A percentile compares a stretch with the other conserved stretches of the same genome.
Conservation (phyloP, 2,113 vertebrate genomes). For the Semicossyphus pulcher region DNA sequence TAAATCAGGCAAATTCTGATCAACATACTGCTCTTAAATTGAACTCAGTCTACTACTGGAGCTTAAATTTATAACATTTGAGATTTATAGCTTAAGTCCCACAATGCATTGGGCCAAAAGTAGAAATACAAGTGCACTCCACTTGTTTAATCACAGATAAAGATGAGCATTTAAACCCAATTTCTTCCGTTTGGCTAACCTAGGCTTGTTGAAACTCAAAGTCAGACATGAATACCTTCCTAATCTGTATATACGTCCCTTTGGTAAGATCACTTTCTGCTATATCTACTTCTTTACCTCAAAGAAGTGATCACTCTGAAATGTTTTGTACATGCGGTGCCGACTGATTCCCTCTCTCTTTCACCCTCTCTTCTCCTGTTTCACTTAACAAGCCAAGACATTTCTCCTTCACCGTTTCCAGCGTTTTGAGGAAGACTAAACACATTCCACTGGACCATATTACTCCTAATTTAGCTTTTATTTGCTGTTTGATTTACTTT, state of each 20-base stretch:
- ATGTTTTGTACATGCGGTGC: not conserved
- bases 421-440: constrained; percentile 36
- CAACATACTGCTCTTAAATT: not conserved
- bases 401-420: constrained; percentile 22
- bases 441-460: constrained; percentile 30
- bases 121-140: no score
- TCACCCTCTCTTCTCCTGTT: constrained; percentile 18
- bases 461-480: constrained; percentile 45
- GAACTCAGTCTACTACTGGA: not conserved
- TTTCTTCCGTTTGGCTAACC: no score
- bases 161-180: no score
- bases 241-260: no score
- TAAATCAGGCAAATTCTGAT: not conserved
- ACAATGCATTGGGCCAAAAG: not conserved
- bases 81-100: no score
- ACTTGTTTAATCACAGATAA: no score
- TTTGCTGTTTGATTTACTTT: constrained; percentile 52
- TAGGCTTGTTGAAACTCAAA: not conserved
- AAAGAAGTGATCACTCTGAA: not conserved
- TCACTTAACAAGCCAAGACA: not conserved
- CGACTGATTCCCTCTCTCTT: not conserved
- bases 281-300: no score
- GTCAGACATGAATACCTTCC: not conserved
- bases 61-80: no score
- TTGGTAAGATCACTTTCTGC: no score